Base-by-base conservation (phyloP, 2,797 vertebrate species). In the Typhlichthys eigenmanni region DNA sequence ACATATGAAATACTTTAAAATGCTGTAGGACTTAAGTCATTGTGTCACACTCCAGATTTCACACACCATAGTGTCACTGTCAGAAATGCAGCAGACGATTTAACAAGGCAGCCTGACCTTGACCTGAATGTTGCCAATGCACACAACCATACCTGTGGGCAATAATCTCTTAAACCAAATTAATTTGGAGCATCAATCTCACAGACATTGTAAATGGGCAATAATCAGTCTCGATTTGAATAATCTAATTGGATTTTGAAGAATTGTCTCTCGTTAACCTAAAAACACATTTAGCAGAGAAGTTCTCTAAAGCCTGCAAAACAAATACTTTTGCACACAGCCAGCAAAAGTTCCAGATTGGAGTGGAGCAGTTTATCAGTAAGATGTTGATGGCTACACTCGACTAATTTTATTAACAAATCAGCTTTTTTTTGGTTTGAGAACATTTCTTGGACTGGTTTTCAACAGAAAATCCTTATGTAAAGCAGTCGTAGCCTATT, bases 111-210 rank as follows among this genome's bases (percentile, higher is more conserved):
- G 82, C 74, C 87, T 86, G 90, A 91, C 90, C 90, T 90, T 91
- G 89, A 91, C 90, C 90, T 88, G 87, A 79, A 90, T 91, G 85
- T 75, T 85, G 82, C 88, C 88, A 76, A 82, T 81, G 83, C 80
- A 83, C 58, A 61, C 68, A 81, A 76, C 78, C 77, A 64, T 74
- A 83, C 86, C 89, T 91, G 85, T 75, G 85, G 88, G 90, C 87
- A 84, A 89, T 87, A 81, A 84, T 84, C 83, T 87, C 69, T 81
- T 81, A 85, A 90, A 84, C 75, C 81, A 86, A 88, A 87, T 89
- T 89, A 90, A 90, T 88, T 89, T 87, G 85, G 85, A 85, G 75
- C 80, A 87, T 84, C 83, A 86, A 84, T 88, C 83, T 88, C 76
- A 53, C 46, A 74, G 69, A 82, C 70, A 62, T 78, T 76, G 71